These are phyloP conservation scores for Pachyrhynchus sulphureomaculatus DNA, from an alignment of 1,140 invertebrate genomes.

Conservation along the genomic window DNA sequence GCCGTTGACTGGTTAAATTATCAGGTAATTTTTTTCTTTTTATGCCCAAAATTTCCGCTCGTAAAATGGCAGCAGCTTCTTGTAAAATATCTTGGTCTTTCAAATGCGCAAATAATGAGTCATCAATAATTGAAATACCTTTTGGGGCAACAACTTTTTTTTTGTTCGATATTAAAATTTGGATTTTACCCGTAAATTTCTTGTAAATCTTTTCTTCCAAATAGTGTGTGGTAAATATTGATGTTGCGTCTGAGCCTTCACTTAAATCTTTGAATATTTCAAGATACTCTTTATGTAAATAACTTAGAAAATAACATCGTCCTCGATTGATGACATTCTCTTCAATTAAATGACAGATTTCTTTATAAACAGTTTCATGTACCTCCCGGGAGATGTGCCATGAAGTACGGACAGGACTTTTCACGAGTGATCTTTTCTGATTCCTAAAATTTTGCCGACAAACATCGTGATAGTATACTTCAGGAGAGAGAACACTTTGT, in stretches of 20 bases:
- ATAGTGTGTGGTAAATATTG: slow-evolving; percentile 26
- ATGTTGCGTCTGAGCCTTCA: slow-evolving; percentile 11
- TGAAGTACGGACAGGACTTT: slow-evolving; percentile 24
- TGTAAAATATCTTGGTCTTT: slow-evolving; percentile 34
- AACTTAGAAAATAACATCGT: slow-evolving; percentile 18
- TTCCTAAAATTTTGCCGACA: slow-evolving; percentile 17
- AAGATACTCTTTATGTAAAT: slow-evolving; percentile 17
- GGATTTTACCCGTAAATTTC: slow-evolving; percentile 32
- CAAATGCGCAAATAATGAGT: slow-evolving; percentile 36
- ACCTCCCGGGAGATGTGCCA: slow-evolving; percentile 21
- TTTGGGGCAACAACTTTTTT: slow-evolving; percentile 33
- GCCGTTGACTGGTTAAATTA: slow-evolving; percentile 28
- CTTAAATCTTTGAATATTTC: slow-evolving; percentile 18
- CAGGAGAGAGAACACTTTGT: slow-evolving; percentile 8
- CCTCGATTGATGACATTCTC: slow-evolving; percentile 18
- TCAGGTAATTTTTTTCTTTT: slow-evolving; percentile 21
- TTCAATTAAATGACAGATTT: slow-evolving; percentile 16
- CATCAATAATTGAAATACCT: slow-evolving; percentile 31
- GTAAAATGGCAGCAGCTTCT: slow-evolving; percentile 33
- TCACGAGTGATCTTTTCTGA: slow-evolving; percentile 16
- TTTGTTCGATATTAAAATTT: slow-evolving; percentile 26
- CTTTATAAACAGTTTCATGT: slow-evolving; percentile 18
- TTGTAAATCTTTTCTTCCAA: slow-evolving; percentile 31
- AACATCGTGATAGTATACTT: slow-evolving; percentile 14
- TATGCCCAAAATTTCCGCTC: slow-evolving; percentile 8